Evolutionary conservation across 2,113 vertebrate genomes (phyloP).

Genomic region (Ia io): DNA sequence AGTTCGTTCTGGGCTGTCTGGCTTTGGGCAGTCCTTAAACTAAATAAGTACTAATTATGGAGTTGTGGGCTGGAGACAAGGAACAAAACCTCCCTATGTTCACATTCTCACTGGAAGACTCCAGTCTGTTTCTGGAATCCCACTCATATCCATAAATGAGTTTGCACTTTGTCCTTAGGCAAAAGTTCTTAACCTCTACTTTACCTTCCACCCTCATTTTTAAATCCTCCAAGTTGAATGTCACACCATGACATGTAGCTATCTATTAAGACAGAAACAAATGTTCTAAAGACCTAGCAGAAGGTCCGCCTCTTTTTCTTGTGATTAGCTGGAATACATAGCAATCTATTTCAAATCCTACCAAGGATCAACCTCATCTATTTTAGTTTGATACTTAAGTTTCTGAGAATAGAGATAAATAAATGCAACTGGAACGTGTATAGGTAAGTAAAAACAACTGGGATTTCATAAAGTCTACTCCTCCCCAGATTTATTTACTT

Average conservation of each 20-base stretch:
- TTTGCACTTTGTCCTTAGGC: neutral
- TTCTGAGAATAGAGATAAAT: conserved; percentile 14
- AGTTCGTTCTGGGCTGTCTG: neutral
- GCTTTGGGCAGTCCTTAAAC: neutral
- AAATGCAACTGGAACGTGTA: neutral
- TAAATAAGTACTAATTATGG: neutral
- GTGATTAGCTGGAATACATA: neutral
- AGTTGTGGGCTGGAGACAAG: neutral
- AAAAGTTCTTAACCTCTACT: neutral
- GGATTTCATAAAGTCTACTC: neutral
- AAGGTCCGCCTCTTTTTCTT: neutral
- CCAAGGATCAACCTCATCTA: neutral
- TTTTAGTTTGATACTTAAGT: neutral
- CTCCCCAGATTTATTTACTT: neutral
- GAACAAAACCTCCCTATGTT: neutral
- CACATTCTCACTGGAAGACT: neutral
- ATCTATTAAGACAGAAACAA: neutral
- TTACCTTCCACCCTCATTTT: neutral
- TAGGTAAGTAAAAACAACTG: neutral
- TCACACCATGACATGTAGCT: neutral
- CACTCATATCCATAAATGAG: neutral
- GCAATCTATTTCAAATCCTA: neutral
- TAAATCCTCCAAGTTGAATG: neutral
- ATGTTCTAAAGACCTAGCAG: neutral
- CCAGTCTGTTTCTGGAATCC: neutral